phyloP scores from a whole-genome alignment of 2,888 invertebrate genomes.

The Sepiola atlantica region DNA sequence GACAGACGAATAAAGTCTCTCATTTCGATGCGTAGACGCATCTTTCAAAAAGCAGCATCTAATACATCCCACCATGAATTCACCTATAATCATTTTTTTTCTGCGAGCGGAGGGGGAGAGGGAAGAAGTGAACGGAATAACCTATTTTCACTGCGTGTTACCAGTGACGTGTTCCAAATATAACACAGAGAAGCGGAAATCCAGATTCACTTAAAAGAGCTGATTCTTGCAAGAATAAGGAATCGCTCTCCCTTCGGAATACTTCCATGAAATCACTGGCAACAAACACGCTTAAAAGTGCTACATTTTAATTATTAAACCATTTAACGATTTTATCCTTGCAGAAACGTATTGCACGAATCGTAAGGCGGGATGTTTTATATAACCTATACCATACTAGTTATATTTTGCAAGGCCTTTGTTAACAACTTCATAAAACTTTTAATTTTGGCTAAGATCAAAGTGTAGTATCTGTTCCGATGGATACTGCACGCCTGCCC shows the following conservation, averaged over 20 bases:
- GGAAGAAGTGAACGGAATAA: background rate
- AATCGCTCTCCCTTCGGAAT: background rate
- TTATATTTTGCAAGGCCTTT: too few species aligned
- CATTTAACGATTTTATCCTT: background rate
- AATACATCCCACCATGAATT: background rate
- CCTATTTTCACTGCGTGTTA: background rate
- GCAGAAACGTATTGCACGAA: background rate
- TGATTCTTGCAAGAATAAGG: background rate
- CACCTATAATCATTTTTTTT: background rate
- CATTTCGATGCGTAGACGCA: too few species aligned
- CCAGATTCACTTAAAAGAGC: background rate
- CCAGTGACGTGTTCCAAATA: background rate
- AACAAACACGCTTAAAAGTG: background rate
- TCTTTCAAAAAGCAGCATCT: too few species aligned
- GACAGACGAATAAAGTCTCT: too few species aligned
- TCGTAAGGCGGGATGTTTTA: too few species aligned
- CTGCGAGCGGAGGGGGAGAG: too few species aligned
- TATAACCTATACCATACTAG: too few species aligned
- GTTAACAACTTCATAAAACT: too few species aligned
- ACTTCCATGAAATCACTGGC: background rate
- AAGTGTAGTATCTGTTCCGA: too few species aligned
- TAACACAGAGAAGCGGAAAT: background rate
- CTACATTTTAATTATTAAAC: background rate
- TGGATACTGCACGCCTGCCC: too few species aligned
- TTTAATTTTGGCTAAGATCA: too few species aligned